A percentile compares a stretch with the other conserved stretches of the same genome.
phyloP scores from a whole-genome alignment of 2,888 invertebrate genomes.

The Panzeria rudis region DNA sequence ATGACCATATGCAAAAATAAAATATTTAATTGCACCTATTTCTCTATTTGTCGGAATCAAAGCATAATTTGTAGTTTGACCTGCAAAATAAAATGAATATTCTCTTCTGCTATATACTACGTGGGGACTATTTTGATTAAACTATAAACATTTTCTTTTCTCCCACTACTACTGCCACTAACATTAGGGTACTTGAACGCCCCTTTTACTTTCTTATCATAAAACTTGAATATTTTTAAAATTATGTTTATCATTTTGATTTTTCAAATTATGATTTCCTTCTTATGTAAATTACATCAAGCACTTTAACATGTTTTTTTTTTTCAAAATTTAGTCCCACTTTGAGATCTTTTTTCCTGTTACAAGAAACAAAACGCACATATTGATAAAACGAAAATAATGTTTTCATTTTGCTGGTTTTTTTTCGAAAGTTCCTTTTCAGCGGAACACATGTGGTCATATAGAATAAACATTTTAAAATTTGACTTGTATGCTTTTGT shows the following conservation, averaged over 20 bases:
- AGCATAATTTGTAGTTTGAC: no score
- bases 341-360: constrained; percentile 12
- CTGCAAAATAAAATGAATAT: no score
- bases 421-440: constrained; percentile 29
- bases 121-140: no score
- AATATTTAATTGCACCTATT: no score
- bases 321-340: constrained; percentile 4
- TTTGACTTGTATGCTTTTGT: constrained; percentile 18
- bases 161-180: no score
- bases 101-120: no score
- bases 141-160: no score
- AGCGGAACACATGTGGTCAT: constrained; percentile 48
- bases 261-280: constrained; percentile 68
- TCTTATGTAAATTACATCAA: constrained; percentile 68
- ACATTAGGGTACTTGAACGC: no score
- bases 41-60: no score
- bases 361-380: constrained; percentile 28
- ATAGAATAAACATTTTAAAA: constrained; percentile 25
- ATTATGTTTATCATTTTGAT: constrained; percentile 28
- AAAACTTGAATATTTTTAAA: no score
- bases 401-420: constrained; percentile 30
- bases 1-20: no score
- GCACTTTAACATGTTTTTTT: constrained; percentile 46
- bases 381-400: constrained; percentile 65
- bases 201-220: no score